Base-by-base conservation (phyloP, 2,888 invertebrate species). In the Dione vanillae region DNA sequence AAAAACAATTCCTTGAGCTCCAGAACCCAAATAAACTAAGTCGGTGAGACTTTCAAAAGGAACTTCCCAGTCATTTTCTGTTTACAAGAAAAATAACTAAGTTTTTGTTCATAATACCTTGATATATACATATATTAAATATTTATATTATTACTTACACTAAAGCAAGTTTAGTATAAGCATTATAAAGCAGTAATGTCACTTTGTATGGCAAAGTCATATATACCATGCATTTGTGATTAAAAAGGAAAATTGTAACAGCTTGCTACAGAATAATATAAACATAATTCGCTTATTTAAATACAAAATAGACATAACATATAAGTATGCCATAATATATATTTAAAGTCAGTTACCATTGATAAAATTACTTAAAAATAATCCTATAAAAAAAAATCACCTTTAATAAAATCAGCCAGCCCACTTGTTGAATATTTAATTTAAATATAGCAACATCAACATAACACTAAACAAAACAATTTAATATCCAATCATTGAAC, bases 1-100 rank as follows among this genome's bases (percentile, higher is more conserved):
- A 89, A 97, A 99, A 0, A 99, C 99, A 0, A 98, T 97, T 7
- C 99, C 99, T 87, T 99, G 99, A 7, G 99, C 98, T 0, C 99
- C 99, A 71, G 98, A 97, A 0, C 99, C 99, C 67, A 99, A 91
- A 96, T 97, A 99, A 80, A 97, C 95, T 68, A 99, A 92, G 79
- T 98, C 97, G 3, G 90, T 96, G 75, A 99, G 97, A 19, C 95
- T 94, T 83, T 99, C 98, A 88, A 98, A 98, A 0, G 98, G 97
- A 74, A 99, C 97, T 90, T 99, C 98, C 99, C 99, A 99, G 79
- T 97, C 96, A 88, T 98, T 98, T 16, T 84, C 90, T 89, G 81
- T 52, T 74, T 72, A 74, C 58, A 40, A 51, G 37, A 61, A 11
- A 19, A 37, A 10, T 0, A 35, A 12, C n/a, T 49, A 37, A 62